Conservation (phyloP, 1,140 invertebrate genomes). For the Drosophila virilis region DNA sequence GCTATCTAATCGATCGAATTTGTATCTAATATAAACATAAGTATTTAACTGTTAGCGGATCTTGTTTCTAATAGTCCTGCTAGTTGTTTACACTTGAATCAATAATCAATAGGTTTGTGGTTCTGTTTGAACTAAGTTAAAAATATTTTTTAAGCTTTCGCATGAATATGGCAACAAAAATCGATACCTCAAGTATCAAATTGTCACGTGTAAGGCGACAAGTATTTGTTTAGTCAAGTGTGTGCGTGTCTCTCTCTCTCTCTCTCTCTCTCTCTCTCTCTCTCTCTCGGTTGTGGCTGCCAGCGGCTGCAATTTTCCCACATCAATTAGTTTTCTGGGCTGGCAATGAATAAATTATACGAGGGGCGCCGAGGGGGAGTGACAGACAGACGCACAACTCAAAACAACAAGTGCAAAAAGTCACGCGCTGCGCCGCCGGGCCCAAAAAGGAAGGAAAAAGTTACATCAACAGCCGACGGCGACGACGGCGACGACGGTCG, state of each 20-base stretch:
- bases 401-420: slow-evolving; percentile 82
- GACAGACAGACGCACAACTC: slow-evolving; percentile 25
- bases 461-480: slow-evolving; percentile 75
- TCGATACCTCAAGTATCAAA: slow-evolving; percentile 33
- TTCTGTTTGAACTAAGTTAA: not conserved
- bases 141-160: not conserved
- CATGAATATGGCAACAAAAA: slow-evolving; percentile 1
- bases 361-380: not conserved
- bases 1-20: too few relatives aligned
- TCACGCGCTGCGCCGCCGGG: slow-evolving; percentile 67
- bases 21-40: too few relatives aligned
- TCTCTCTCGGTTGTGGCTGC: slow-evolving; percentile 2
- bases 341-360: slow-evolving; percentile 83
- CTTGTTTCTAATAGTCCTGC: too few relatives aligned
- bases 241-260: not conserved
- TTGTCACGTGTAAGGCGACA: slow-evolving; percentile 37
- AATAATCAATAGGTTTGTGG: too few relatives aligned
- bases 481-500: not conserved
- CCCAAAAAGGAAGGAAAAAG: slow-evolving; percentile 53
- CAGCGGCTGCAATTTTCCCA: slow-evolving; percentile 74
- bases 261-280: too few relatives aligned
- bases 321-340: slow-evolving; percentile 76
- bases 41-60: too few relatives aligned
- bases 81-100: too few relatives aligned
- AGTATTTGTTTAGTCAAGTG: slow-evolving; percentile 49